phyloP scores from a whole-genome alignment of 2,888 invertebrate species.

The Leptinotarsa tumamoca region DNA sequence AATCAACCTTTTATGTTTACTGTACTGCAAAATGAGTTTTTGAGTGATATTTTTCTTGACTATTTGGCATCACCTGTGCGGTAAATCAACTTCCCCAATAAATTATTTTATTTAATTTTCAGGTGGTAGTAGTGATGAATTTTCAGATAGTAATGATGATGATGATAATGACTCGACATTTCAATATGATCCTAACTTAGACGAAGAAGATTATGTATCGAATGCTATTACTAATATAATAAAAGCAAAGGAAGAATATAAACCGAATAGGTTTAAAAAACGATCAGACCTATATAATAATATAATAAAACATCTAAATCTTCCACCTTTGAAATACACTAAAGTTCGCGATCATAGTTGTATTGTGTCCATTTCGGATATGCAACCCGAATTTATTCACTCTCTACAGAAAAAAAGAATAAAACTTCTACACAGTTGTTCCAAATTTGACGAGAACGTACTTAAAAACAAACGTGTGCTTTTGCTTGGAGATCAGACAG shows the following conservation, averaged over 20 bases:
- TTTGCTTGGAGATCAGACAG: constrained; percentile 1
- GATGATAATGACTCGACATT: neutral
- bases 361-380: neutral
- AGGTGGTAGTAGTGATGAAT: neutral
- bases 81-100: too few relatives aligned
- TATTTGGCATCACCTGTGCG: too few relatives aligned
- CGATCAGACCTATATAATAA: neutral
- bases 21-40: too few relatives aligned
- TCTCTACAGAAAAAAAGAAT: constrained; percentile 3
- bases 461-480: constrained; percentile 14
- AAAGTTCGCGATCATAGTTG: constrained; percentile 6
- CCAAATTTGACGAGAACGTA: constrained; percentile 11
- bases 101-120: neutral
- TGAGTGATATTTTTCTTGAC: too few relatives aligned
- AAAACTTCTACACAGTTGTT: constrained; percentile 9
- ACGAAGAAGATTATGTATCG: constrained; percentile 6
- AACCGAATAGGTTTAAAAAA: neutral
- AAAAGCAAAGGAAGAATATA: neutral
- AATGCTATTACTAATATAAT: constrained; percentile 1
- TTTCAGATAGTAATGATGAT: neutral
- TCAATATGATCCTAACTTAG: constrained; percentile 5
- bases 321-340: neutral
- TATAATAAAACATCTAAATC: constrained; percentile 3
- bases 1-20: too few relatives aligned
- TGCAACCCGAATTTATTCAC: neutral